These are phyloP conservation scores for Contarinia nasturtii DNA, from an alignment of 1,140 invertebrate species.

Conservation along the genomic window DNA sequence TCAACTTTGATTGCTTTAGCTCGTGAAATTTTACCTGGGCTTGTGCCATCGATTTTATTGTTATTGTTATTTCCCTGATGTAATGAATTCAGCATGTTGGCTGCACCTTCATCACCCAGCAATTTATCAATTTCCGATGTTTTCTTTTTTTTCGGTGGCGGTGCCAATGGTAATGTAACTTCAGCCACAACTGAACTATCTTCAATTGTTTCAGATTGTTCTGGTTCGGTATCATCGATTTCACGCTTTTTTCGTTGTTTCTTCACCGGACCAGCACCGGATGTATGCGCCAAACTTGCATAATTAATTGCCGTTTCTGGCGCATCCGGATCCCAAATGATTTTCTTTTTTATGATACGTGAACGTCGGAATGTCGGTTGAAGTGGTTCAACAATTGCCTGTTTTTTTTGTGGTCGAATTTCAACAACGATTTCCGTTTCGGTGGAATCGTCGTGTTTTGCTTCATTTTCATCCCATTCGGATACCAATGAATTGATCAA, in stretches of 20 bases:
- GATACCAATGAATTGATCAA: slow-evolving; percentile 9
- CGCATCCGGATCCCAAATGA: slow-evolving; percentile 48
- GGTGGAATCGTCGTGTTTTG: slow-evolving; percentile 1
- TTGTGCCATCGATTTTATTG: slow-evolving; percentile 6
- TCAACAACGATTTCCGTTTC: neutral
- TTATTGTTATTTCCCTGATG: slow-evolving; percentile 31
- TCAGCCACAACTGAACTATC: neutral
- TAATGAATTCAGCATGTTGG: slow-evolving; percentile 64
- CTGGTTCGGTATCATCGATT: neutral
- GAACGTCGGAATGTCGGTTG: slow-evolving; percentile 14
- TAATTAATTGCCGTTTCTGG: slow-evolving; percentile 27
- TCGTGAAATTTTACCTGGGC: slow-evolving; percentile 2
- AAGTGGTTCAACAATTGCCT: neutral
- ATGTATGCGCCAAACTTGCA: slow-evolving; percentile 11
- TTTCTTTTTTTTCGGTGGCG: slow-evolving; percentile 28
- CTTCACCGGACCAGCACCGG: neutral
- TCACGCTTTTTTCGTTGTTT: neutral
- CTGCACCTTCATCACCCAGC: slow-evolving; percentile 65
- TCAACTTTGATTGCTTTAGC: slow-evolving; percentile 2
- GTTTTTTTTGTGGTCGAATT: neutral
- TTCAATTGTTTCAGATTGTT: neutral
- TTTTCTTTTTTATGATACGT: slow-evolving; percentile 41
- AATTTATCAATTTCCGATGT: slow-evolving; percentile 52
- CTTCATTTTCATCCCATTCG: slow-evolving; percentile 18
- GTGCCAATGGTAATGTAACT: neutral